Base-by-base conservation (phyloP, 2,113 vertebrate species). In the Hypomesus transpacificus region DNA sequence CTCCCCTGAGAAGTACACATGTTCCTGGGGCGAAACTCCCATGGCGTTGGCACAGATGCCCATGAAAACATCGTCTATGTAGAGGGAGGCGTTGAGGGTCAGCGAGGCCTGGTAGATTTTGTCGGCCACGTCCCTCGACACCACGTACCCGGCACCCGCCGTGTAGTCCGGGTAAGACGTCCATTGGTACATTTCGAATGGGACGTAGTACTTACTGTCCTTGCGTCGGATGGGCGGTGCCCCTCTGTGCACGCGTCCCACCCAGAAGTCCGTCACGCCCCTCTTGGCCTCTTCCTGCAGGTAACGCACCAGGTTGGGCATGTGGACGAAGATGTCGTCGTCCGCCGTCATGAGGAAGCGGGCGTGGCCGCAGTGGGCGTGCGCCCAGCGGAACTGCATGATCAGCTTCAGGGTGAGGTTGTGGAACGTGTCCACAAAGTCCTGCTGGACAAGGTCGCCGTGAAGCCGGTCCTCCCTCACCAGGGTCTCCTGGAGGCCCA, bases 21-120 rank as follows among this genome's bases (percentile, higher is more conserved):
- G 94, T 51, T 94, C 73, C 56, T 95, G 94, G 20, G 96, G 96
- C 31, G 92, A 90, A 69, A 98, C 84, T 53, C 94, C 93, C 56
- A 95, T 81, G 53, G 94, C 93, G 24, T 91, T 95, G 84, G 93
- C 97, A 73, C 96, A 98, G 78, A 98, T 92, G 79, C 96, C 97
- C 95, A 98, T 96, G 86, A 98, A 98, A 85, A 98, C 97, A 24
- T 98, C 96, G 1, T 99, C 97, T 68, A 98, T 98, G 83, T 98
- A 94, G 64, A 99, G 80, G 20, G 94, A 95, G 26, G 95, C 93
- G 18, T 98, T 98, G 66, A 98, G 89, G 18, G 93, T 96, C 85
- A 94, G 83, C 0, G 93, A 95, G 53, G 95, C 96, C 54, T 91
- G 88, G 21, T 97, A 94, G 80, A 98, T 87, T 90, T 93, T 96